Base-by-base conservation (phyloP, 2,797 vertebrate species). In the Xiphophorus birchmanni region DNA sequence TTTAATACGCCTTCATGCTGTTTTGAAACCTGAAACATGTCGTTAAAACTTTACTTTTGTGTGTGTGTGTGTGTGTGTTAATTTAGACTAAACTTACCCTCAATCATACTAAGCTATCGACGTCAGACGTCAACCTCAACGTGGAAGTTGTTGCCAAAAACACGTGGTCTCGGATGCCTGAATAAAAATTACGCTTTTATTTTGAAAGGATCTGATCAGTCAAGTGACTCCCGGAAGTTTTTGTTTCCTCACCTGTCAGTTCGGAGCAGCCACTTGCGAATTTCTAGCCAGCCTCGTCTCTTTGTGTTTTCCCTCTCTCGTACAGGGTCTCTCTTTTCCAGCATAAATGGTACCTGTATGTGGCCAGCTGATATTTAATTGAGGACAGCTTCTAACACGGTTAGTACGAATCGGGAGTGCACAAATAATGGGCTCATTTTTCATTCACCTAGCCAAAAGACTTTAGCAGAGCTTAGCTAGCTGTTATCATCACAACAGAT, bases 221-320 rank as follows among this genome's bases (percentile, higher is more conserved):
- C 78, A 71, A 87, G 88, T 82, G 90, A 91, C 87, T 93, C 94
- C 94, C 94, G 94, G 94, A 95, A 94, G 94, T 94, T 94, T 94
- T 93, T 90, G 90, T 94, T 94, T 94, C 82, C 84, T 93, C 89
- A 92, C 90, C 94, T 94, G 92, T 94, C 93, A 93, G 81, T 84
- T 86, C 87, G 86, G 86, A 89, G 84, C 87, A 89, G 89, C 86
- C 86, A 87, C 90, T 48, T 88, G 85, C 82, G 83, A 87, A 77
- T 76, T 83, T 86, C 72, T 4, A 72, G 35, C 44, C 76, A 88
- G 58, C 76, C 75, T 82, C 47, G 76, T 82, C 80, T 86, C 85
- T 90, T 90, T 93, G 91, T 91, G 90, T 90, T 52, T 83, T 1
- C 11, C 74, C 77, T 78, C 73, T 29, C 37, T 79, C 29, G 83